phyloP scores from a whole-genome alignment of 2,797 vertebrate species.

The Micropoecilia bifurca region DNA sequence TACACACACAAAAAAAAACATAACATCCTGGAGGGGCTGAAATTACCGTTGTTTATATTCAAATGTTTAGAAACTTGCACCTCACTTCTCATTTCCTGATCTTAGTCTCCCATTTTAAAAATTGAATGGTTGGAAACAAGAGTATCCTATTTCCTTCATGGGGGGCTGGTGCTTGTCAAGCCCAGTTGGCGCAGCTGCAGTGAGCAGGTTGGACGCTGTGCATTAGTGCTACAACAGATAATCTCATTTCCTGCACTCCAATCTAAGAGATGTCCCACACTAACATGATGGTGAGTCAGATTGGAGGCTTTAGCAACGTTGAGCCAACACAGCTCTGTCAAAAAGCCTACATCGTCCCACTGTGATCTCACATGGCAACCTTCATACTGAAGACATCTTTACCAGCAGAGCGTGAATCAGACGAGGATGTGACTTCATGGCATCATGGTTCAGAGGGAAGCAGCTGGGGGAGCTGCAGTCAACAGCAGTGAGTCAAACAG shows the following conservation, averaged over 20 bases:
- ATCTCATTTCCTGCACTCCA: slow-evolving; percentile 80
- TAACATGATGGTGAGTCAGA: slow-evolving; percentile 59
- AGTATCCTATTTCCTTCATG: not conserved
- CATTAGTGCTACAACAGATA: slow-evolving; percentile 75
- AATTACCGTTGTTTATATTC: not conserved
- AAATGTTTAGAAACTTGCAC: not conserved
- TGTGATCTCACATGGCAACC: slow-evolving; percentile 19
- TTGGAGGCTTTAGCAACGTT: slow-evolving; percentile 34
- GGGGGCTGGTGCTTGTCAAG: not conserved
- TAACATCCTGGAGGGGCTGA: no score
- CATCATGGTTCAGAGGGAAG: slow-evolving; percentile 46
- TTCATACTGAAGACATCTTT: slow-evolving; percentile 28
- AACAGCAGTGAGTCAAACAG: slow-evolving; percentile 50
- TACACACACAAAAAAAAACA: no score
- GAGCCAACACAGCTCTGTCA: slow-evolving; percentile 25
- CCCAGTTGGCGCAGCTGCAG: slow-evolving; percentile 45
- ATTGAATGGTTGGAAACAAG: not conserved
- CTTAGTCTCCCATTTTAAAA: not conserved
- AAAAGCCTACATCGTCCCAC: slow-evolving; percentile 5
- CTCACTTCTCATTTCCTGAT: not conserved
- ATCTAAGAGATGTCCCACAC: slow-evolving; percentile 60
- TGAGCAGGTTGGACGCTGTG: slow-evolving; percentile 67
- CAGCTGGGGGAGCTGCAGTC: slow-evolving; percentile 31
- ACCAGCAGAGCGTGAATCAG: slow-evolving; percentile 33
- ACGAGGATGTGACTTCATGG: slow-evolving; percentile 43